Evolutionary conservation across 2,113 vertebrate species (phyloP).

Genomic region (Hiodon tergisus): DNA sequence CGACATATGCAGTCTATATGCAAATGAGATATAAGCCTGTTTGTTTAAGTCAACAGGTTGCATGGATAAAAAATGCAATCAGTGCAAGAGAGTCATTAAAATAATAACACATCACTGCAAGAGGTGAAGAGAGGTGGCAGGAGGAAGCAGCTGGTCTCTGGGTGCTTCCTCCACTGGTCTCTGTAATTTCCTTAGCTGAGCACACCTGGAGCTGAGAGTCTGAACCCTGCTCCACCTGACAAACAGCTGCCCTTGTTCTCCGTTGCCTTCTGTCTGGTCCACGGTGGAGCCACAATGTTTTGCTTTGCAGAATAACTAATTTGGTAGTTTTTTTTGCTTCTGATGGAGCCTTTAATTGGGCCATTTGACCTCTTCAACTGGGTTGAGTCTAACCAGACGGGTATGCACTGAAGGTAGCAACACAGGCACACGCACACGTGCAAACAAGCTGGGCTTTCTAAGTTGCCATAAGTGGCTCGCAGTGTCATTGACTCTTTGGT

Average conservation of each 20-base stretch:
- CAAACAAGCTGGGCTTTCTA: neutral
- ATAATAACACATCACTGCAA: neutral
- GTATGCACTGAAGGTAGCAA: neutral
- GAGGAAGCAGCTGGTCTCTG: slow-evolving; percentile 1
- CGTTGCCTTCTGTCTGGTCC: neutral
- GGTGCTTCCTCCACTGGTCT: neutral
- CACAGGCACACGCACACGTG: neutral
- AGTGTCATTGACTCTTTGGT: too few species aligned
- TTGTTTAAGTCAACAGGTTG: neutral
- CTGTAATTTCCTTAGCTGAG: slow-evolving; percentile 4
- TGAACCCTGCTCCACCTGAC: neutral
- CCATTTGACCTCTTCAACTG: neutral
- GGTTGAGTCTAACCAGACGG: neutral
- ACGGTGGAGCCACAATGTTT: neutral
- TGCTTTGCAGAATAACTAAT: neutral
- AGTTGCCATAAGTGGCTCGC: too few species aligned
- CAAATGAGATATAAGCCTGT: too few species aligned
- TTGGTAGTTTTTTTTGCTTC: neutral
- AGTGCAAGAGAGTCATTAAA: neutral
- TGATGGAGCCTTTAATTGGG: neutral
- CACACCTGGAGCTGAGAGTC: slow-evolving; percentile 11
- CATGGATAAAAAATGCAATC: neutral
- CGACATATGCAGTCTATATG: too few species aligned
- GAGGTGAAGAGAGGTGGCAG: neutral
- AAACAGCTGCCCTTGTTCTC: neutral